A percentile compares a stretch with the other conserved stretches of the same genome.
Evolutionary conservation across 2,113 vertebrate genomes (phyloP).

Genomic region (Nibea albiflora): DNA sequence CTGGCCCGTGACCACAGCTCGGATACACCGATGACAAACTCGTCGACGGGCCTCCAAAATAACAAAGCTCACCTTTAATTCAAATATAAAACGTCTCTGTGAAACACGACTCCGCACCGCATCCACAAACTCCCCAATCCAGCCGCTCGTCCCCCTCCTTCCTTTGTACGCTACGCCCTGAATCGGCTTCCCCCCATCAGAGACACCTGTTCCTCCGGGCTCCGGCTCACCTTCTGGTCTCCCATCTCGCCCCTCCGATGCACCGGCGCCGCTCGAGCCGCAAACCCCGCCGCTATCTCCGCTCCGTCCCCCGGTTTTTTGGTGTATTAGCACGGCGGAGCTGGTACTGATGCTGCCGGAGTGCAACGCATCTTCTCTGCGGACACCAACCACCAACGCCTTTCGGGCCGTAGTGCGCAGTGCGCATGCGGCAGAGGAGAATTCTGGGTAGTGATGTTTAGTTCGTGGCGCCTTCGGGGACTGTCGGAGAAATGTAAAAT

Average conservation of each 20-base stretch:
- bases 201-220: conserved; percentile 74
- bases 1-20: background rate
- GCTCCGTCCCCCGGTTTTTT: conserved; percentile 26
- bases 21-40: background rate
- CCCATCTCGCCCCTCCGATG: conserved; percentile 75
- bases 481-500: background rate
- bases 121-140: conserved; percentile 43
- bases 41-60: background rate
- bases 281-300: conserved; percentile 29
- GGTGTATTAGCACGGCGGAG: conserved; percentile 53
- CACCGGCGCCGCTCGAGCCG: conserved; percentile 43
- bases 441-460: conserved; percentile 78
- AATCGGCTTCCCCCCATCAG: conserved; percentile 54
- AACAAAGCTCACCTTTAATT: background rate
- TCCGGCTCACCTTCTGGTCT: conserved; percentile 84
- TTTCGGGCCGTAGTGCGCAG: conserved; percentile 61
- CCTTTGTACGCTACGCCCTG: conserved; percentile 80
- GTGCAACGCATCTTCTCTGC: conserved; percentile 80
- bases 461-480: conserved; percentile 42
- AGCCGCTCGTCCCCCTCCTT: conserved; percentile 51
- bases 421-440: conserved; percentile 72
- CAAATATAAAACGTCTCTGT: background rate
- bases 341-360: conserved; percentile 83
- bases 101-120: conserved; percentile 3
- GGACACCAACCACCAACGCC: conserved; percentile 74